Evolutionary conservation across 2,113 vertebrate species (phyloP).

Genomic region (Macquaria ambigua): DNA sequence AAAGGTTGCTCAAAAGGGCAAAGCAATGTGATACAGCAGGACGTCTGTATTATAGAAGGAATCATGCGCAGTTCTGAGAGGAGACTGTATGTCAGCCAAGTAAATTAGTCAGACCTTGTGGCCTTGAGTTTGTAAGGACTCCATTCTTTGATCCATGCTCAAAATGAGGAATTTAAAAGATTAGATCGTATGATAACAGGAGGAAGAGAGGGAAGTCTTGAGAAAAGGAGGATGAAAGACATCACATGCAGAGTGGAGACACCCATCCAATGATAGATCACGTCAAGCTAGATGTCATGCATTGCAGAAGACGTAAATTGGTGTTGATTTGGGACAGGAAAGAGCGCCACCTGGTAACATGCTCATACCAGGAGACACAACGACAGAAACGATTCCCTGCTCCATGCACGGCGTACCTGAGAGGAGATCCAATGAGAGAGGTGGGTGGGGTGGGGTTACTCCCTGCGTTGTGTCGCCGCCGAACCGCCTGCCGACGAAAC

Average conservation of each 20-base stretch:
- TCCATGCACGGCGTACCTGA: slow-evolving; percentile 93
- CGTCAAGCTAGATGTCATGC: slow-evolving; percentile 48
- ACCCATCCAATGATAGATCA: slow-evolving; percentile 25
- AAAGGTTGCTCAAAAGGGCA: slow-evolving; percentile 36
- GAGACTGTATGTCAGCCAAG: slow-evolving; percentile 32
- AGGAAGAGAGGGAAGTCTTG: slow-evolving; percentile 36
- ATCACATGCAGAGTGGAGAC: slow-evolving; percentile 61
- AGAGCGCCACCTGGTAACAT: slow-evolving; percentile 50
- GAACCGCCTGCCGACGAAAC: slow-evolving; percentile 98
- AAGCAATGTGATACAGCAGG: slow-evolving; percentile 35
- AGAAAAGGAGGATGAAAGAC: slow-evolving; percentile 45
- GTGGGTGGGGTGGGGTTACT: slow-evolving; percentile 98
- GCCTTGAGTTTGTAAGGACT: slow-evolving; percentile 41
- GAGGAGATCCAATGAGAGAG: slow-evolving; percentile 98
- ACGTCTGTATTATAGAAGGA: slow-evolving; percentile 33
- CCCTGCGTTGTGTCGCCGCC: slow-evolving; percentile 98
- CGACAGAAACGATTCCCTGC: slow-evolving; percentile 24
- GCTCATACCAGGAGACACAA: slow-evolving; percentile 55
- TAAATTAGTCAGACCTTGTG: slow-evolving; percentile 55
- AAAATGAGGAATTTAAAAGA: slow-evolving; percentile 37
- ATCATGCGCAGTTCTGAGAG: slow-evolving; percentile 45
- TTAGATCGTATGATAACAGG: slow-evolving; percentile 36
- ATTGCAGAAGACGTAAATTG: slow-evolving; percentile 31
- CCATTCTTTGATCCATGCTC: slow-evolving; percentile 37
- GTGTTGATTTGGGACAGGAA: slow-evolving; percentile 29